Base-by-base conservation (phyloP, 2,113 vertebrate genomes). In the Passer montanus region DNA sequence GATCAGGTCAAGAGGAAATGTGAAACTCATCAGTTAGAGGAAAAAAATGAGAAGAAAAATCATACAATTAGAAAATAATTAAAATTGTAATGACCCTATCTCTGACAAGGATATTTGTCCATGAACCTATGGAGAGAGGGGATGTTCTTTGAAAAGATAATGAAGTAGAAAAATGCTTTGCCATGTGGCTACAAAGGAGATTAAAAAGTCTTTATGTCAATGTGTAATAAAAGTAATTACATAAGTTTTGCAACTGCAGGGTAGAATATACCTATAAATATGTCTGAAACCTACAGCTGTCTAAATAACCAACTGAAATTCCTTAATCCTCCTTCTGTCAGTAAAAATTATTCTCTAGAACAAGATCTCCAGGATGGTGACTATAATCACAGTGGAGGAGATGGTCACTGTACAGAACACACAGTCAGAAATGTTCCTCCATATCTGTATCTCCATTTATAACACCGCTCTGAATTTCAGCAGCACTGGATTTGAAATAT, bases 61-160 rank as follows among this genome's bases (percentile, higher is more conserved):
- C 37, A 83, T 35, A 47, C 8, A 90, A 85, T 84, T 88, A 92
- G 59, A 70, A 94, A 93, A 94, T 80, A 90, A 95, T 91, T 88
- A 94, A 84, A 86, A 92, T 78, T 90, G 27, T 92, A 91, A 93
- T 83, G 63, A 93, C 67, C 55, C 15, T 80, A 37, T 47, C 13
- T 63, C 50, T 86, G 70, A 59, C 33, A 80, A 90, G 33, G 19
- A 52, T 72, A 47, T 93, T 95, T 88, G 67, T 50, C 72, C 47
- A 60, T 12, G 59, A 94, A 95, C 72, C 43, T 56, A 59, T 52
- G 43, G 59, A 91, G 58, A 83, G 33, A 69, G 35, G 39, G 5
- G 46, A 59, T 94, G 30, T 30, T 79, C 68, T 93, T 55, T 84
- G 59, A 59, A 90, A 87, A 91, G 28, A 78, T 66, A 94, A 92